Percentiles rank a stretch among this genome's conserved stretches.
Evolutionary conservation across 1,140 invertebrate genomes (phyloP).

Genomic region (Zaprionus inermis): DNA sequence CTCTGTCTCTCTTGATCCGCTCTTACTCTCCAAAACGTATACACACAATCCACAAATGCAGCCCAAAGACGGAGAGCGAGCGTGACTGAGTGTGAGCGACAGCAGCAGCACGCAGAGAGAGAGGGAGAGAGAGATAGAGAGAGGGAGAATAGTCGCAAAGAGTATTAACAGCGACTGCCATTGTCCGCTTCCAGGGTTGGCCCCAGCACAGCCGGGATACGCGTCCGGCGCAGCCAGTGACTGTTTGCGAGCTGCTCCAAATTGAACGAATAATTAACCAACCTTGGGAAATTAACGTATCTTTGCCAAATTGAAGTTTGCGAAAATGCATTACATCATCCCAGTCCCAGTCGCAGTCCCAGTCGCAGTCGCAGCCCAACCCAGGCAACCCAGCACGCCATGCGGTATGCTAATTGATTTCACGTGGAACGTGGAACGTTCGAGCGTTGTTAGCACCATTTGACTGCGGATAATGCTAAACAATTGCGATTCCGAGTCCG

Average conservation of each 20-base stretch:
- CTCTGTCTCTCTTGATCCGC: conserved; percentile 22
- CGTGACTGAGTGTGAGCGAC: conserved; percentile 22
- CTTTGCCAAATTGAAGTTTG: conserved; percentile 62
- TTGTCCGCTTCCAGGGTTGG: conserved; percentile 37
- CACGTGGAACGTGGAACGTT: conserved; percentile 52
- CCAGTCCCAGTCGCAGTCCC: not conserved
- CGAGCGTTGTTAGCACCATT: conserved; percentile 49
- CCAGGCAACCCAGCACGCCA: conserved; percentile 16
- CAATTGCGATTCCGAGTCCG: conserved; percentile 14
- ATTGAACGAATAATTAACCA: conserved; percentile 49
- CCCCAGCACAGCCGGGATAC: conserved; percentile 9
- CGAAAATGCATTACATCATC: conserved; percentile 72
- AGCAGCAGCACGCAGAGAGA: too few species aligned
- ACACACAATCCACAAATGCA: conserved; percentile 71
- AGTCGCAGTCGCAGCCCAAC: not conserved
- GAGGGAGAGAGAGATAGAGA: conserved; percentile 1
- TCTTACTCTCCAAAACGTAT: conserved; percentile 47
- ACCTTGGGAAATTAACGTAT: conserved; percentile 71
- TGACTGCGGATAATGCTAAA: conserved; percentile 25
- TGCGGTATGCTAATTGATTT: conserved; percentile 75
- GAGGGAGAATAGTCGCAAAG: conserved; percentile 1
- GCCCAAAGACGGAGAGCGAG: conserved; percentile 10
- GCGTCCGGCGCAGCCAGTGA: conserved; percentile 6
- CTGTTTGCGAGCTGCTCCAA: conserved; percentile 54
- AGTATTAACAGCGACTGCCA: conserved; percentile 26